Evolutionary conservation across 1,140 invertebrate species (phyloP).

Genomic region (Temnothorax nylanderi): DNA sequence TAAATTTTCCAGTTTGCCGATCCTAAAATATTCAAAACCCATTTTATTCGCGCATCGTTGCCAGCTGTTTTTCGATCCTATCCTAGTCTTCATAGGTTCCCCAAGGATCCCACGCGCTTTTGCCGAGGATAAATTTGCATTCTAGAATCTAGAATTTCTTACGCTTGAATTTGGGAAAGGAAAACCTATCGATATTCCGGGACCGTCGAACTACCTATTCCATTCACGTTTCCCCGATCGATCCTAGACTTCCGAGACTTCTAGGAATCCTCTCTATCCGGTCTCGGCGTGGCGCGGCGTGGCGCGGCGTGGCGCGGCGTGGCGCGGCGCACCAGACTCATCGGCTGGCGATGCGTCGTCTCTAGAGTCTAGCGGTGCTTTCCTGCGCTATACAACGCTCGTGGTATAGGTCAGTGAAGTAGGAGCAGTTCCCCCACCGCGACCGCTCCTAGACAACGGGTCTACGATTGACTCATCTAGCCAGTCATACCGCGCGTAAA

Average conservation of each 20-base stretch:
- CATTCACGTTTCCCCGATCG: conserved; percentile 12
- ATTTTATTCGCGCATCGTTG: neutral
- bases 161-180: neutral
- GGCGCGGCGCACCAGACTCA: conserved; percentile 57
- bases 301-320: neutral
- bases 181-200: neutral
- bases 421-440: conserved; percentile 71
- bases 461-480: conserved; percentile 85
- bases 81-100: neutral
- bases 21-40: neutral
- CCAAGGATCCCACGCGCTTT: neutral
- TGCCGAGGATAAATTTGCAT: neutral
- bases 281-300: neutral
- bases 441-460: conserved; percentile 82
- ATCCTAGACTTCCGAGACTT: conserved; percentile 28
- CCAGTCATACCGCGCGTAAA: conserved; percentile 78
- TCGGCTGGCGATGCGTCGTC: conserved; percentile 70
- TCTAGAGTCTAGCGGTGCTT: conserved; percentile 72
- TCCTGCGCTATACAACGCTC: conserved; percentile 68
- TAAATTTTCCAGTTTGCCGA: neutral
- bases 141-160: neutral
- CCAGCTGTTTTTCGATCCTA: neutral
- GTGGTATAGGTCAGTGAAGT: conserved; percentile 85
- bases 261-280: conserved; percentile 30
- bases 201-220: neutral